phyloP scores from a whole-genome alignment of 2,888 invertebrate genomes.

The Polyommatus iphigenia region DNA sequence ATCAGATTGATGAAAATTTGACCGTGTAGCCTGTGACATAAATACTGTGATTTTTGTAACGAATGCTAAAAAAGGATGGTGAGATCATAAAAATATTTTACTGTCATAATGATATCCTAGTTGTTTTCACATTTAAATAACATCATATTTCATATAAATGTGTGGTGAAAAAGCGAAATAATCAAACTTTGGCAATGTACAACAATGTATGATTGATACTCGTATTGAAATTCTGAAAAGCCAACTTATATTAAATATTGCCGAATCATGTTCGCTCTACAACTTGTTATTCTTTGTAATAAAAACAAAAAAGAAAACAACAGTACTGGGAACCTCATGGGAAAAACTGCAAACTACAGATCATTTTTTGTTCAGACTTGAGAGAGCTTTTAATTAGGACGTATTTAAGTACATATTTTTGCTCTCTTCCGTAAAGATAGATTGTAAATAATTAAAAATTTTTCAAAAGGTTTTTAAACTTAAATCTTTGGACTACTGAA shows the following conservation, averaged over 20 bases:
- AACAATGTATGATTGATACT: not conserved
- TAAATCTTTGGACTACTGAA: not conserved
- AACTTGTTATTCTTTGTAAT: not conserved
- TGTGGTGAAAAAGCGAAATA: not conserved
- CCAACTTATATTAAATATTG: slow-evolving; percentile 9
- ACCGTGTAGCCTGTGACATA: too few relatives aligned
- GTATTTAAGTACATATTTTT: not conserved
- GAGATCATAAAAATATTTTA: not conserved
- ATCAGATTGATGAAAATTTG: too few relatives aligned
- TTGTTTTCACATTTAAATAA: not conserved
- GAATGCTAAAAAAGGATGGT: not conserved
- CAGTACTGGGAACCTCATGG: not conserved
- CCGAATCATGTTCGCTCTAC: slow-evolving; percentile 3
- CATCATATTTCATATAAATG: not conserved
- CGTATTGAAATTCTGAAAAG: not conserved
- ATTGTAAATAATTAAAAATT: not conserved
- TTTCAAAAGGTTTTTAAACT: not conserved
- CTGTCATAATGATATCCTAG: not conserved
- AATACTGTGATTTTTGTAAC: not conserved
- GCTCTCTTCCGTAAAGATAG: not conserved
- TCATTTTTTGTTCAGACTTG: not conserved
- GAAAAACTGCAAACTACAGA: not conserved
- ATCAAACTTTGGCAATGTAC: not conserved
- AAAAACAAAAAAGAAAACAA: not conserved
- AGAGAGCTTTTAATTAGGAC: not conserved